Evolutionary conservation across 2,797 vertebrate species (phyloP), one percentile per base, ranked within the genome.

Genomic region (Naso thynnoides): DNA sequence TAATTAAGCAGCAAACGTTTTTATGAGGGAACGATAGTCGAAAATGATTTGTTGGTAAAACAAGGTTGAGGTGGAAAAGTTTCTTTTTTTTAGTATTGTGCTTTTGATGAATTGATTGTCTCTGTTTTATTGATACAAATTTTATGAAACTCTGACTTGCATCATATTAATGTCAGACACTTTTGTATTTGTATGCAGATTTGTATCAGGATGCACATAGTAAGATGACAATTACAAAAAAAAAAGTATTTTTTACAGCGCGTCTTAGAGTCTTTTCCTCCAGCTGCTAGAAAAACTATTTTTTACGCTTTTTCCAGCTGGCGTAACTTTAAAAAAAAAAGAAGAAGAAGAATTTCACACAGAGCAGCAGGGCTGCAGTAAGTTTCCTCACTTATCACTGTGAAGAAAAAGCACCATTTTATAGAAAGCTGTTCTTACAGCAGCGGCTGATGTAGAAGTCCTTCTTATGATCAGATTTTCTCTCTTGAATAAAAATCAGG

Each of bases 291-390:
- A 2, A 26, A 39, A 48, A 39, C 59, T 42, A 13, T 26, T 29
- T 48, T 39, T 63, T 13, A 45, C 41, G n/a, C 42, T n/a, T 39
- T 21, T 42, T 45, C 36, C 27, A 60, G 18, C 48, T 58, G 36
- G n/a, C 21, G 3, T 48, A 18, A 18, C 19, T 47, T 55, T 56
- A 10, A 21, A 2, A n/a, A n/a, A 60, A 26, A n/a, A n/a, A n/a
- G n/a, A n/a, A n/a, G n/a, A n/a, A 18, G 14, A 33, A 8, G 16
- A 58, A 2, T 33, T 38, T 38, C 19, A 21, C 39, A 54, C 47
- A 19, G 4, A 42, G 21, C 49, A 31, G 11, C 16, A 21, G 38
- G 13, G 42, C 15, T 18, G 39, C 23, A 36, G 1, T 36, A n/a
- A 5, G 48, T 55, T 29, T 33, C 11, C 21, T 55, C 33, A 6